A percentile compares a stretch with the other conserved stretches of the same genome.
phyloP scores from a whole-genome alignment of 2,888 invertebrate genomes.

The Actias luna region DNA sequence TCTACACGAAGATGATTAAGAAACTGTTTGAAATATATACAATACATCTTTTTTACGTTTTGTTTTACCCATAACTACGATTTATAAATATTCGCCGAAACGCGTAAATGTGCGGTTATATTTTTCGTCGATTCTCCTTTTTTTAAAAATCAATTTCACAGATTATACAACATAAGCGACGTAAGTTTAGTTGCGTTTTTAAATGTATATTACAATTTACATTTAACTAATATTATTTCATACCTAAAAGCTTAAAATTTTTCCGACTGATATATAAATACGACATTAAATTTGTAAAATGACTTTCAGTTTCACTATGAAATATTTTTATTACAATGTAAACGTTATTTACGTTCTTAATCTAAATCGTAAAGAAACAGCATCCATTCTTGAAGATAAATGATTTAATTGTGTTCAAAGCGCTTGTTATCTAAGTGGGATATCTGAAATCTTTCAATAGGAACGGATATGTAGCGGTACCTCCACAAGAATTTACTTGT shows the following conservation, averaged over 20 bases:
- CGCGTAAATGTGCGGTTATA: no score
- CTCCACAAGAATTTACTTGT: slow-evolving; percentile 9
- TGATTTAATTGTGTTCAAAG: slow-evolving; percentile 14
- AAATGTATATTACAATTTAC: no score
- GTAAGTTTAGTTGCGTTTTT: no score
- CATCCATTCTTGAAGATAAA: slow-evolving; percentile 15
- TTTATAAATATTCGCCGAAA: no score
- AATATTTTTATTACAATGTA: slow-evolving; percentile 10
- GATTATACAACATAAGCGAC: no score
- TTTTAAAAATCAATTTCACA: no score
- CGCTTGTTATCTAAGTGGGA: slow-evolving; percentile 30
- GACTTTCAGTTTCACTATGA: slow-evolving; percentile 15
- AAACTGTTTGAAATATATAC: no score
- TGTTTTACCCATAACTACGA: no score
- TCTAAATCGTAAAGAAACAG: slow-evolving; percentile 7
- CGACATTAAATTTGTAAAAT: background rate
- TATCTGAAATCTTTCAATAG: slow-evolving; percentile 27
- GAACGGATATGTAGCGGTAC: slow-evolving; percentile 33
- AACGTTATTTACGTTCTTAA: background rate
- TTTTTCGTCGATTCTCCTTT: no score
- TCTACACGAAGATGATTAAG: no score
- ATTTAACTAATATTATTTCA: no score
- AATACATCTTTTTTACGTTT: no score
- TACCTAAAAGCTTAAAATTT: background rate
- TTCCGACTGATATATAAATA: background rate